Evolutionary conservation across 2,113 vertebrate species (phyloP).

Genomic region (Forbesichthys agassizii): DNA sequence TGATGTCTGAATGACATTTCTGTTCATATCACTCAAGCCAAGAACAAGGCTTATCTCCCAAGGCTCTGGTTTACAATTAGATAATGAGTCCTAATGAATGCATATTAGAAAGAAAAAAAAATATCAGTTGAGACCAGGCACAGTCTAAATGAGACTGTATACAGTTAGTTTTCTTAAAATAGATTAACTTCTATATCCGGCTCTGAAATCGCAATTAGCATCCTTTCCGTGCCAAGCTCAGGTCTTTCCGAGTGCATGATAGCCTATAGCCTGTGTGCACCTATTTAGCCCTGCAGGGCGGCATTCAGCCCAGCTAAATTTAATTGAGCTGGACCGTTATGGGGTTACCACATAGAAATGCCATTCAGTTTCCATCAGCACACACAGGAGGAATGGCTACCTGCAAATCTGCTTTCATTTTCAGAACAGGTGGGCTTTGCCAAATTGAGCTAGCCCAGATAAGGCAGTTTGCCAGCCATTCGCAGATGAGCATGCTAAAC

Average conservation of each 20-base stretch:
- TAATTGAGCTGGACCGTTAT: not conserved
- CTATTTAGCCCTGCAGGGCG: not conserved
- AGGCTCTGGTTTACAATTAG: slow-evolving; percentile 56
- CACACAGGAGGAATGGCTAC: too few relatives aligned
- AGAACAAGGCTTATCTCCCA: slow-evolving; percentile 54
- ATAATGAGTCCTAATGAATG: slow-evolving; percentile 64
- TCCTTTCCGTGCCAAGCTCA: not conserved
- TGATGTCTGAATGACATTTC: slow-evolving; percentile 42
- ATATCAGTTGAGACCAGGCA: slow-evolving; percentile 49
- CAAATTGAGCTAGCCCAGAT: too few relatives aligned
- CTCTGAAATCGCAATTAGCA: slow-evolving; percentile 40
- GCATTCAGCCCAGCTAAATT: not conserved
- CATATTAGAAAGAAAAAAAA: slow-evolving; percentile 43
- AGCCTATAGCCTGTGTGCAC: not conserved
- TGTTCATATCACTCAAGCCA: slow-evolving; percentile 56
- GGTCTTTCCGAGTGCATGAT: not conserved
- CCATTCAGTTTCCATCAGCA: not conserved
- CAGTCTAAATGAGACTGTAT: slow-evolving; percentile 35
- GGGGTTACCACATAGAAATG: not conserved
- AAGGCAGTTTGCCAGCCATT: too few relatives aligned
- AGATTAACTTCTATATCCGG: slow-evolving; percentile 50
- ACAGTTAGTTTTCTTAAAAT: slow-evolving; percentile 29
- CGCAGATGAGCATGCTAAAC: slow-evolving; percentile 21
- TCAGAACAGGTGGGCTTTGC: too few relatives aligned
- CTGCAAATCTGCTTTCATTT: too few relatives aligned